Conservation (phyloP, 2,797 vertebrate species). For the Astyanax mexicanus region DNA sequence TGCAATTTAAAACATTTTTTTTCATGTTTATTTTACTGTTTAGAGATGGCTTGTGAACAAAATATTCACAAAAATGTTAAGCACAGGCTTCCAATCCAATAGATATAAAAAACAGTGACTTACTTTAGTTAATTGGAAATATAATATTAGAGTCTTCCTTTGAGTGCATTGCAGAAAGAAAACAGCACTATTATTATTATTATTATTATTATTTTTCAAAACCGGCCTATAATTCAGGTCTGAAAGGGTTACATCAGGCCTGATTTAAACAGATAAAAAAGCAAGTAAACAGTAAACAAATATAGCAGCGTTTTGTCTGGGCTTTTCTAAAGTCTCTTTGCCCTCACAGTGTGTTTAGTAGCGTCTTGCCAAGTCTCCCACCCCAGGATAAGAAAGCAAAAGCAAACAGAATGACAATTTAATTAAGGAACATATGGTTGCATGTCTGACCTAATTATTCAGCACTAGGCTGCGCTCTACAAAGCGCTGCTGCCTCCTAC, state of each 20-base stretch:
- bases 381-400: background rate
- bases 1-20: too few relatives aligned
- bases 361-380: background rate
- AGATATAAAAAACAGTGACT: too few relatives aligned
- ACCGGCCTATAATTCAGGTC: too few relatives aligned
- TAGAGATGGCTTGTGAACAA: too few relatives aligned
- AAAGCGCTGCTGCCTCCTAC: background rate
- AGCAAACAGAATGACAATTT: slow-evolving; percentile 7
- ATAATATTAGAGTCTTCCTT: too few relatives aligned
- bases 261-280: background rate
- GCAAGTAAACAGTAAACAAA: background rate
- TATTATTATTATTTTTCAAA: too few relatives aligned
- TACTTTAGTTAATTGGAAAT: too few relatives aligned
- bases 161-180: too few relatives aligned
- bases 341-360: background rate
- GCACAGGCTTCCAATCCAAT: too few relatives aligned
- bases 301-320: background rate
- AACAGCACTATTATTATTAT: too few relatives aligned
- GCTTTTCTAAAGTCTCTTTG: background rate
- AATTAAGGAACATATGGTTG: slow-evolving; percentile 29
- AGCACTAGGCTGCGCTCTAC: background rate
- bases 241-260: background rate
- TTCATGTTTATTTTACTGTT: too few relatives aligned
- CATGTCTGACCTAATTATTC: slow-evolving; percentile 15
- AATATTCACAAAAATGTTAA: too few relatives aligned